phyloP scores from a whole-genome alignment of 2,888 invertebrate genomes.

The Pachydiplax longipennis region DNA sequence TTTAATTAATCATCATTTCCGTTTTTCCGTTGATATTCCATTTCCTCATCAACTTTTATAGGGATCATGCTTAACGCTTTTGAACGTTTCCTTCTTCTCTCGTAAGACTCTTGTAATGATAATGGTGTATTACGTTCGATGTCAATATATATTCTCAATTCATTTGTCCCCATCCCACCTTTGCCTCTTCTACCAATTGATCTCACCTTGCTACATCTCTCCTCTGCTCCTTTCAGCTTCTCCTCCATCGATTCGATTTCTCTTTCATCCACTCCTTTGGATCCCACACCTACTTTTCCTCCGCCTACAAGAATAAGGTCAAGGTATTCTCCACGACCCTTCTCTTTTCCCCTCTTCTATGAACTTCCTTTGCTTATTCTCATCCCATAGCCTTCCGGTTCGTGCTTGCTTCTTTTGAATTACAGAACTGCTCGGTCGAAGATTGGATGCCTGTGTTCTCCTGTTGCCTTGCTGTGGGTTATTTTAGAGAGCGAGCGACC shows the following conservation, averaged over 20 bases:
- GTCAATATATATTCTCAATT: not conserved
- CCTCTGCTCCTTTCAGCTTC: not conserved
- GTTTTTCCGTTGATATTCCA: no score
- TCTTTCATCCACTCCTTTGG: not conserved
- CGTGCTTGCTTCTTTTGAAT: not conserved
- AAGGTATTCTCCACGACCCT: slow-evolving; percentile 8
- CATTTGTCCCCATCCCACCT: not conserved
- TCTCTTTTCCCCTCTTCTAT: not conserved
- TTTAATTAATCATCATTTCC: no score
- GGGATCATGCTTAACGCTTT: no score
- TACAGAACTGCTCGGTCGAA: not conserved
- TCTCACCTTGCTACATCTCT: no score
- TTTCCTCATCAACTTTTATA: no score
- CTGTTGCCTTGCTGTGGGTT: not conserved
- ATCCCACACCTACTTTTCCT: not conserved
- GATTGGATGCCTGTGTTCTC: not conserved
- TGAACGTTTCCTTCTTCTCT: no score
- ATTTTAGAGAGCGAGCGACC: not conserved
- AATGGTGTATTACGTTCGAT: not conserved
- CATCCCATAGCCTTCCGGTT: not conserved
- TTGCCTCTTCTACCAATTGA: not conserved
- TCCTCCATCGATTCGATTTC: not conserved
- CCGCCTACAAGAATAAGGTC: slow-evolving; percentile 26
- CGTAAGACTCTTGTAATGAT: no score
- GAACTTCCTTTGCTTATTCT: not conserved